A percentile compares a stretch with the other conserved stretches of the same genome.
These are phyloP conservation scores for Goniozus legneri DNA, from an alignment of 1,140 invertebrate species.

Conservation along the genomic window DNA sequence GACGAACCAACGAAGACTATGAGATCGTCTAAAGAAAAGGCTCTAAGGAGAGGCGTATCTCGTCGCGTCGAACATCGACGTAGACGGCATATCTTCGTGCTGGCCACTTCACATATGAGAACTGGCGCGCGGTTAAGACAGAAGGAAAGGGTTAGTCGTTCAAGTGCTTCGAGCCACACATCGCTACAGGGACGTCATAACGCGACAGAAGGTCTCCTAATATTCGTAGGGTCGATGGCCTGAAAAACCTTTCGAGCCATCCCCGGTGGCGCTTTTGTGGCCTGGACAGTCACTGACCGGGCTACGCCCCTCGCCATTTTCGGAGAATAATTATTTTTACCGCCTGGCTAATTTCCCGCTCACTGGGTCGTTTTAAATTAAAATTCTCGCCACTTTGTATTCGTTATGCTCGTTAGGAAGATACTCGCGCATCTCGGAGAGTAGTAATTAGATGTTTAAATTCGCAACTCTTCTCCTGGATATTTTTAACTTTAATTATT, in stretches of 20 bases:
- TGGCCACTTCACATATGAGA: slow-evolving; percentile 40
- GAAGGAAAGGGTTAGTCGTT: slow-evolving; percentile 51
- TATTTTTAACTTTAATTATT: too few relatives aligned
- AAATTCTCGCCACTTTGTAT: too few relatives aligned
- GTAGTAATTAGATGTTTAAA: too few relatives aligned
- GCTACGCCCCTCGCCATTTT: too few relatives aligned
- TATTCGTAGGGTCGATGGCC: slow-evolving; percentile 29
- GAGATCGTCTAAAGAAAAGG: slow-evolving; percentile 12
- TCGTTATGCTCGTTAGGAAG: too few relatives aligned
- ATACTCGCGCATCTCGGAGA: too few relatives aligned
- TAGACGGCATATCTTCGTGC: slow-evolving; percentile 1
- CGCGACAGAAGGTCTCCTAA: slow-evolving; percentile 41
- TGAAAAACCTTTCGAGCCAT: slow-evolving; percentile 14
- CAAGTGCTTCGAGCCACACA: slow-evolving; percentile 56
- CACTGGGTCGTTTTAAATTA: neutral
- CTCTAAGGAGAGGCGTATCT: neutral
- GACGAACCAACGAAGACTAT: slow-evolving; percentile 24
- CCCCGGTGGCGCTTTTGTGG: slow-evolving; percentile 5
- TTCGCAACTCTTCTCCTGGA: too few relatives aligned
- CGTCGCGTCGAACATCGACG: neutral
- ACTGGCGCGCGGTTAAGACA: slow-evolving; percentile 8
- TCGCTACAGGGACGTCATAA: slow-evolving; percentile 42
- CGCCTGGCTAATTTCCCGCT: neutral
- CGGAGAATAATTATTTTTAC: too few relatives aligned
- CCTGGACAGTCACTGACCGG: too few relatives aligned